Evolutionary conservation across 2,888 invertebrate species (phyloP), one percentile per base, ranked within the genome.

Genomic region (Melanotus villosus): DNA sequence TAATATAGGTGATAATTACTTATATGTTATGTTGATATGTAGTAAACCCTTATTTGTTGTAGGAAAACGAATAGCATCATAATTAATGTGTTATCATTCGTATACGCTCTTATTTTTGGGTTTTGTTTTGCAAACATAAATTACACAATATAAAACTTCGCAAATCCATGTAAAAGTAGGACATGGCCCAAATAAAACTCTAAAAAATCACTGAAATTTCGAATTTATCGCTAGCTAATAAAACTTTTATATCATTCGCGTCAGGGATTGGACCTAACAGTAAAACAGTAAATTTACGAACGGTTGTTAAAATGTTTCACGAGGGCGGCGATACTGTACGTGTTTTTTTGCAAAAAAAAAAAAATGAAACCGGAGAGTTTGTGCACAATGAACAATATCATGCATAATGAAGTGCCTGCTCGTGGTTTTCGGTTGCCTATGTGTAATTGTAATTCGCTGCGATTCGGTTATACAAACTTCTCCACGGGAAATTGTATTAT

Each of bases 271-370:
- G 58, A 62, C 57, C 43, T 58, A 58, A 57, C 59, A 64, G 57
- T 64, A 68, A 64, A 68, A 68, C 68, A 64, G 47, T 63, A 68
- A 68, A 68, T 64, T 68, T 68, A 68, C 64, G 68, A 64, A 68
- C 50, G 68, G 59, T 26, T 68, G 68, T 68, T 68, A 68, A 68
- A 68, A 68, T 64, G 64, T 52, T 64, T 54, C 59, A 41, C 41
- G 45, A 63, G 56, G 56, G 45, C 26, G 52, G 62, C 58, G 47
- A 43, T 58, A 41, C 50, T 38, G 68, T 63, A 63, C 63, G 63
- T 63, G 68, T 68, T 67, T 60, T n/a, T 68, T 65, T 60, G 58
- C 26, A 68, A 63, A 62, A 62, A 32, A 50, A 63, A 62, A 63
- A 68, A 63, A 62, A 62, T 32, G 57, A 63, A 62, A 63, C 47